phyloP scores from a whole-genome alignment of 2,113 vertebrate species.

The Elephantulus edwardii region DNA sequence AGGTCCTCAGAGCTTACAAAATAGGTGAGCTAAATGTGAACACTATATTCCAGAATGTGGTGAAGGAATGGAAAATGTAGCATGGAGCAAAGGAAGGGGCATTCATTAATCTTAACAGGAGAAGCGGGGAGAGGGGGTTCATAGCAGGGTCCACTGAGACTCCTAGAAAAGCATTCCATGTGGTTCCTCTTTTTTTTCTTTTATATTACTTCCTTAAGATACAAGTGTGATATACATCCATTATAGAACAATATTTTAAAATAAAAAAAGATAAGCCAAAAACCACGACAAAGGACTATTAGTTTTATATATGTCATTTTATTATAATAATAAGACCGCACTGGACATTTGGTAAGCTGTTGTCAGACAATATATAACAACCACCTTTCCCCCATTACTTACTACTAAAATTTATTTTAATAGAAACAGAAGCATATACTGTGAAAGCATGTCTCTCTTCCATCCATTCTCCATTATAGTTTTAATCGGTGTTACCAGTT shows the following conservation, averaged over 20 bases:
- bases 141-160: not conserved
- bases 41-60: not conserved
- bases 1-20: not conserved
- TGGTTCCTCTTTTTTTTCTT: not conserved
- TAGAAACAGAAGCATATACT: not conserved
- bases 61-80: not conserved
- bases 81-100: not conserved
- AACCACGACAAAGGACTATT: slow-evolving; percentile 23
- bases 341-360: not conserved
- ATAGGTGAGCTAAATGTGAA: not conserved
- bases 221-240: not conserved
- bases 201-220: not conserved
- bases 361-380: slow-evolving; percentile 36
- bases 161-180: not conserved
- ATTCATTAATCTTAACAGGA: not conserved
- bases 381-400: slow-evolving; percentile 5
- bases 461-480: not conserved
- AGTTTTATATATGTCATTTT: slow-evolving; percentile 41
- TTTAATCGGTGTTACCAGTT: slow-evolving; percentile 13
- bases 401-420: slow-evolving; percentile 33
- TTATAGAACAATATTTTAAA: not conserved
- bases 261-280: slow-evolving; percentile 10
- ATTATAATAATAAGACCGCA: slow-evolving; percentile 39
- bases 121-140: not conserved
- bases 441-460: not conserved